phyloP scores from a whole-genome alignment of 1,140 invertebrate species.

The Zaprionus camerounensis region DNA sequence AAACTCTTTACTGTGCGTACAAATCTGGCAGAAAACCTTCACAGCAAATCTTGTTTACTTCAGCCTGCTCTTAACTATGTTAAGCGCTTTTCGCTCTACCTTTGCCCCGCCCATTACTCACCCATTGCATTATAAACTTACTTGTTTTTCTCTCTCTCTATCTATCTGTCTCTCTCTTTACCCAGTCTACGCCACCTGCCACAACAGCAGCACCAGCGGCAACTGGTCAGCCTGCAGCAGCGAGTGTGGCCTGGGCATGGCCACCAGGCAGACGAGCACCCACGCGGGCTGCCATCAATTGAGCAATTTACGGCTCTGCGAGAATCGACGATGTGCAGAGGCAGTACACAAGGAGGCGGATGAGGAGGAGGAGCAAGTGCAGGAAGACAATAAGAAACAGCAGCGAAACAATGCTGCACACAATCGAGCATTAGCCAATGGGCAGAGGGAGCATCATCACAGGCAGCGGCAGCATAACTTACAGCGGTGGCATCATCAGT shows the following conservation, averaged over 20 bases:
- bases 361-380: constrained; percentile 3
- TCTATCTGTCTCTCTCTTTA: neutral
- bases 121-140: constrained; percentile 47
- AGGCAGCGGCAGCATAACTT: constrained; percentile 39
- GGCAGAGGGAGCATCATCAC: constrained; percentile 15
- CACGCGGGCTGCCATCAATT: constrained; percentile 86
- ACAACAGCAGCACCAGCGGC: constrained; percentile 84
- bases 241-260: constrained; percentile 87
- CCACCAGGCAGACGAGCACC: constrained; percentile 87
- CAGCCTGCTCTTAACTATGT: neutral
- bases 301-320: constrained; percentile 88
- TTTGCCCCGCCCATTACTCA: constrained; percentile 1
- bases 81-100: neutral
- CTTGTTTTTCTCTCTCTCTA: constrained; percentile 19
- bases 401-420: constrained; percentile 27
- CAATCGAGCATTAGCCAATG: constrained; percentile 43
- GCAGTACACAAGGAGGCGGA: constrained; percentile 5
- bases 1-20: neutral
- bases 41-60: no score
- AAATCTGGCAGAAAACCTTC: neutral
- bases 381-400: constrained; percentile 56
- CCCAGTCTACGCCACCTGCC: constrained; percentile 84
- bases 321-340: constrained; percentile 80
- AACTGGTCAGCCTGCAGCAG: constrained; percentile 88
- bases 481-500: constrained; percentile 49